Base-by-base conservation (phyloP, 2,888 invertebrate genomes). In the Prosopocoilus inquinatus region DNA sequence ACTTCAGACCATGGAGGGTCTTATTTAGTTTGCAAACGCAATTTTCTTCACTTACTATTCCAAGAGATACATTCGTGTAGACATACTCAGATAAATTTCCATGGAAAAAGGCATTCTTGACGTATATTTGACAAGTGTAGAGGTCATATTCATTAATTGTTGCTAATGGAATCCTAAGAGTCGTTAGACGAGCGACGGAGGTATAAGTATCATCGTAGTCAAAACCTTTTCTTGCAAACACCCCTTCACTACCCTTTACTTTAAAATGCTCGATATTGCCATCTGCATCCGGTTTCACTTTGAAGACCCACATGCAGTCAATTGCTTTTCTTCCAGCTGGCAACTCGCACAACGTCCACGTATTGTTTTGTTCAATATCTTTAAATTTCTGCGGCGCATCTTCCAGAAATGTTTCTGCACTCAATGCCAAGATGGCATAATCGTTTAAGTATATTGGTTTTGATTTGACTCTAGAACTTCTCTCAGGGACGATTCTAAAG, bases 171-270 rank as follows among this genome's bases (percentile, higher is more conserved):
- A 28, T 46, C 2, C 28, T 28, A 9, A 46, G 9, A 20, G 46
- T 46, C 11, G 11, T 46, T 13, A 43, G 16, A 4, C 15, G n/a
- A 20, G 28, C 28, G 9, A 46, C n/a, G 3, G 46, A 1, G 2
- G 46, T 32, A 32, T 46, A 46, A 15, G 46, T 46, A 9, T 43
- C 43, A 43, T 13, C 9, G 16, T 43, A 12, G 8, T 50, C 44
- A 44, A 50, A 44, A 33, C 34, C 16, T 50, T 44, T 36, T 15
- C 11, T 49, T 49, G 49, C 3, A 4, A 16, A 41, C 16, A 49
- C 1, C 49, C 45, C 12, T 32, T 38, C 33, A 12, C 36, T 36
- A 36, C 36, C 5, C 9, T 9, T 36, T 1, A 9, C 36, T 7
- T 36, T 36, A 39, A 33, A 39, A 36, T 16, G 38, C 41, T 20